Conservation (phyloP, 1,140 invertebrate species). For the Choristoneura fumiferana region DNA sequence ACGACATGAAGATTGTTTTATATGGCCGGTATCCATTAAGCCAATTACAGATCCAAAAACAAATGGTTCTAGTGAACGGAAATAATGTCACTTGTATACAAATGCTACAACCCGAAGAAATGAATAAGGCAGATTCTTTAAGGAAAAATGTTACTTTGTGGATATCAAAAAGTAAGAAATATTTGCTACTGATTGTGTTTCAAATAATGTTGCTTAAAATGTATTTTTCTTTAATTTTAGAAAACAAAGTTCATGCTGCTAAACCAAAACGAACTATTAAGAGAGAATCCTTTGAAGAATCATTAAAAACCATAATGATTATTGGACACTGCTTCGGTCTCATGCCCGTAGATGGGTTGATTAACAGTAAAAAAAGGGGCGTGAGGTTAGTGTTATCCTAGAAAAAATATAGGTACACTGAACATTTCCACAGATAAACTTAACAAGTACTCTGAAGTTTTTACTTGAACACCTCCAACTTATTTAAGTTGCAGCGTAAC, state of each 20-base stretch:
- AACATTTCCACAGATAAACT: too few relatives aligned
- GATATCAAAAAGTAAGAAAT: conserved; percentile 1
- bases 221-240: conserved; percentile 43
- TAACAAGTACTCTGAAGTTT: too few relatives aligned
- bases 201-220: too few relatives aligned
- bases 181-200: background rate
- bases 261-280: conserved; percentile 28
- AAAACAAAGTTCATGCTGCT: conserved; percentile 47
- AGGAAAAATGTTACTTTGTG: background rate
- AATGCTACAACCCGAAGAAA: background rate
- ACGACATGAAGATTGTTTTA: background rate
- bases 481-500: too few relatives aligned
- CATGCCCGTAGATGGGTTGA: conserved; percentile 1
- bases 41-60: background rate
- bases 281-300: conserved; percentile 48
- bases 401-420: too few relatives aligned
- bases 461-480: too few relatives aligned
- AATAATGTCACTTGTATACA: background rate
- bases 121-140: background rate
- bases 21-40: conserved; percentile 4
- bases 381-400: background rate
- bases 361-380: background rate
- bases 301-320: conserved; percentile 44
- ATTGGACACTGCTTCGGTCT: conserved; percentile 39
- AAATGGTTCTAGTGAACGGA: background rate